Base-by-base conservation (phyloP, 2,113 vertebrate species). In the Trichechus manatus region DNA sequence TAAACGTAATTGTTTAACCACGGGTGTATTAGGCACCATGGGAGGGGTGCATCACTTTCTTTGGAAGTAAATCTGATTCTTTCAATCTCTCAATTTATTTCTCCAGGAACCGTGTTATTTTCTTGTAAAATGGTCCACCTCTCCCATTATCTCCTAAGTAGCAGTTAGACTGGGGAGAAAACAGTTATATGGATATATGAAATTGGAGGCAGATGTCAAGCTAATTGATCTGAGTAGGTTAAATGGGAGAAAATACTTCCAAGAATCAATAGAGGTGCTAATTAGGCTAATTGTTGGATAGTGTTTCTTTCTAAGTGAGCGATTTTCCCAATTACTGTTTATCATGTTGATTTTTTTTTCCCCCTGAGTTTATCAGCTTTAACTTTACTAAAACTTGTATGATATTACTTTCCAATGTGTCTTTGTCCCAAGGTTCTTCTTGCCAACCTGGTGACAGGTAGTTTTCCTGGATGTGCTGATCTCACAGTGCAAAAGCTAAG, bases 171-270 rank as follows among this genome's bases (percentile, higher is more conserved):
- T 98, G 92, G 87, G 96, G 95, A 98, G 97, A 97, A 98, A 98
- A 98, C 94, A 93, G 97, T 98, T 98, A 95, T 97, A 98, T 97
- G 98, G 98, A 98, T 98, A 97, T 97, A 98, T 97, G 98, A 98
- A 98, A 96, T 98, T 98, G 88, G 97, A 98, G 98, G 97, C 97
- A 98, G 98, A 98, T 98, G 98, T 97, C 98, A 98, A 97, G 97
- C 96, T 98, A 98, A 98, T 96, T 98, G 97, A 98, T 98, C 97
- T 97, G 97, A 97, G 96, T 97, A 98, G 97, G 98, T 98, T 97
- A 98, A 98, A 98, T 98, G 97, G 97, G 96, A 96, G 98, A 98
- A 98, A 98, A 97, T 97, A 98, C 98, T 98, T 98, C 94, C 66
- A 98, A 98, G 97, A 98, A 98, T 98, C 98, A 98, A 98, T 98